Percentiles rank a stretch among this genome's conserved stretches.
phyloP scores from a whole-genome alignment of 2,888 invertebrate species.

The Ochlodes sylvanus region DNA sequence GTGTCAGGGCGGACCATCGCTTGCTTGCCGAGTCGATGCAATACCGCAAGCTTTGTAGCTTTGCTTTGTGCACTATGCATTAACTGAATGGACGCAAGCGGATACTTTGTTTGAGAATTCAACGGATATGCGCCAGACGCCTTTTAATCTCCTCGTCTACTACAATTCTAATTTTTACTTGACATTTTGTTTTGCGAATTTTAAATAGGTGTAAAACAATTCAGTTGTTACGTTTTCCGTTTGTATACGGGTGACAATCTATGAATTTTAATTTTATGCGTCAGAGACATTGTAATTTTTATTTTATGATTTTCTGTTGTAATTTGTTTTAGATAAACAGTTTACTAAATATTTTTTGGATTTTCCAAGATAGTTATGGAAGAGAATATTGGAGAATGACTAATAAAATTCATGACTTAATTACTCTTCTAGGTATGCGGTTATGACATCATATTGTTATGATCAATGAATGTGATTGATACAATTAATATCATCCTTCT shows the following conservation, averaged over 20 bases:
- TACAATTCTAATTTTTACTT: slow-evolving; percentile 15
- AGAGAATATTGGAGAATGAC: background rate
- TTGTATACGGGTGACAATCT: slow-evolving; percentile 6
- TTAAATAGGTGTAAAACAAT: slow-evolving; percentile 22
- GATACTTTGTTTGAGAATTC: slow-evolving; percentile 19
- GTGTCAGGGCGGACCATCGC: slow-evolving; percentile 71
- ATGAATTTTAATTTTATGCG: slow-evolving; percentile 12
- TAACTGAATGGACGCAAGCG: slow-evolving; percentile 20
- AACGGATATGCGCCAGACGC: slow-evolving; percentile 33
- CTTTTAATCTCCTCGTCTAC: slow-evolving; percentile 22
- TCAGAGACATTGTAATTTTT: background rate
- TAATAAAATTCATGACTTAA: background rate
- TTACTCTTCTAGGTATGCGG: background rate
- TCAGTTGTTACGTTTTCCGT: slow-evolving; percentile 17
- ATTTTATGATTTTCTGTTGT: background rate
- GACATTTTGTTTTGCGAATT: slow-evolving; percentile 7
- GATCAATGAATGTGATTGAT: background rate
- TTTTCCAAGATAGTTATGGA: background rate
- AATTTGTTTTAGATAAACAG: background rate
- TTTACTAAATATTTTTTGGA: background rate
- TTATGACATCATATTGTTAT: background rate
- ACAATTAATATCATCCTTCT: background rate
- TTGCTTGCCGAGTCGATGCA: slow-evolving; percentile 50
- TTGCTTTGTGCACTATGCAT: slow-evolving; percentile 46
- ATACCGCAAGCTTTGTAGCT: slow-evolving; percentile 66